Percentiles rank a stretch among this genome's conserved stretches.
Evolutionary conservation across 2,888 invertebrate species (phyloP).

Genomic region (Leucophenga montana): DNA sequence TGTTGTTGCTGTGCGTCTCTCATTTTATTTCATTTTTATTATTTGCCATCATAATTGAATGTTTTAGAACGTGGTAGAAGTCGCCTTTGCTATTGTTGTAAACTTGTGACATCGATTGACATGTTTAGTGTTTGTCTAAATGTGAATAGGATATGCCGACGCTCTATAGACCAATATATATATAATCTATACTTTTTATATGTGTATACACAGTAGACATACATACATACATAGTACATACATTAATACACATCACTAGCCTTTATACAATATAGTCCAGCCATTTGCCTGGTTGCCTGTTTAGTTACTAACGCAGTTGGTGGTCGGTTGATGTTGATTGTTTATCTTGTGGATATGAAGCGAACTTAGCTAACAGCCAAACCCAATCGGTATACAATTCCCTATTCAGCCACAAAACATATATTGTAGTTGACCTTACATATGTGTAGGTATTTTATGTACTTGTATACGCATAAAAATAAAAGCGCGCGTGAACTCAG

Average conservation of each 20-base stretch:
- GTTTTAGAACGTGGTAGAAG: conserved; percentile 5
- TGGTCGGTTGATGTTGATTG: conserved; percentile 9
- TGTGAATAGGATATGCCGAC: not conserved
- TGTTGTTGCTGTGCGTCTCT: not conserved
- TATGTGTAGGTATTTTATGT: too few species aligned
- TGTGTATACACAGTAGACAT: not conserved
- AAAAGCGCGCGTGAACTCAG: too few species aligned
- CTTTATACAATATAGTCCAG: too few species aligned
- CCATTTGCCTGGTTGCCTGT: not conserved
- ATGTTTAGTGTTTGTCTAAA: conserved; percentile 29
- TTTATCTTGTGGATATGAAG: conserved; percentile 11
- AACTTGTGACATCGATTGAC: conserved; percentile 50
- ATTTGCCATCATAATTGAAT: conserved; percentile 23
- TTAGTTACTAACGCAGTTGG: conserved; percentile 5
- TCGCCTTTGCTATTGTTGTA: not conserved
- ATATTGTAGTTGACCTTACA: too few species aligned
- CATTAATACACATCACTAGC: too few species aligned
- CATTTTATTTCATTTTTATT: conserved; percentile 16
- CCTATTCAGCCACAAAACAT: too few species aligned
- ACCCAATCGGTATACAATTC: not conserved
- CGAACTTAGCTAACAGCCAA: not conserved
- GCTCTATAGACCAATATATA: not conserved
- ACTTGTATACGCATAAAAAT: too few species aligned
- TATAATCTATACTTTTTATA: too few species aligned
- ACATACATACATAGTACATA: not conserved